Base-by-base conservation (phyloP, 64 coral and sea anemone genomes). In the Porites australiensis region DNA sequence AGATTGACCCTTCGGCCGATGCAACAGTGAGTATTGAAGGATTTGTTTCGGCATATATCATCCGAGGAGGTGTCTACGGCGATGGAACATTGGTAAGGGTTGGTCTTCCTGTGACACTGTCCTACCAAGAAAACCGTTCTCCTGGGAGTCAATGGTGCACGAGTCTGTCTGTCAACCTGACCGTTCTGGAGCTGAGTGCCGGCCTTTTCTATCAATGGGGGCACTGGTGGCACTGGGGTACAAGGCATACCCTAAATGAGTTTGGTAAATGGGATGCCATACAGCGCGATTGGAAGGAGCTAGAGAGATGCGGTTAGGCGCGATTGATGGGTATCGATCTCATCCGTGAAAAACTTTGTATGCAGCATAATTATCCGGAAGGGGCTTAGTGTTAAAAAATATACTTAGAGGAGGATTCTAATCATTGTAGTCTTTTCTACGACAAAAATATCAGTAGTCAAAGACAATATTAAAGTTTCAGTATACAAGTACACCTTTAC, bases 121-220 rank as follows among this genome's bases (percentile, higher is more conserved):
- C 88, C 3, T 90, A 90, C 52, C 63, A 54, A 16, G 76, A 45
- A 70, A 9, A 9, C 4, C 77, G 77, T 51, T 55, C 47, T 22
- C 11, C 64, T 4, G 50, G 65, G 2, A 21, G 55, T 11, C 52
- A 80, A 15, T 82, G 77, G 77, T 72, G 75, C 52, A 3, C 82
- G 50, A 58, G 37, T 6, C 21, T 70, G 4, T 80, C 77, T 58
- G 48, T 43, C 20, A 20, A 18, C 0, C 1, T 90, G 16, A 90
- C 76, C 44, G 77, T 18, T 18, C 27, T 79, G 13, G 88, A 90
- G 15, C 3, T 90, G 46, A 58, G 64, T 13, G 88, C 49, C 18
- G 77, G 63, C 13, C 4, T 82, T 23, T 90, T 90, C 88, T 90
- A 90, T 57, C 88, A 90, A 54, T 82, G 64, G 88, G 23, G 27